Evolutionary conservation across 2,888 invertebrate genomes (phyloP).

Genomic region (Coelinius sp.): DNA sequence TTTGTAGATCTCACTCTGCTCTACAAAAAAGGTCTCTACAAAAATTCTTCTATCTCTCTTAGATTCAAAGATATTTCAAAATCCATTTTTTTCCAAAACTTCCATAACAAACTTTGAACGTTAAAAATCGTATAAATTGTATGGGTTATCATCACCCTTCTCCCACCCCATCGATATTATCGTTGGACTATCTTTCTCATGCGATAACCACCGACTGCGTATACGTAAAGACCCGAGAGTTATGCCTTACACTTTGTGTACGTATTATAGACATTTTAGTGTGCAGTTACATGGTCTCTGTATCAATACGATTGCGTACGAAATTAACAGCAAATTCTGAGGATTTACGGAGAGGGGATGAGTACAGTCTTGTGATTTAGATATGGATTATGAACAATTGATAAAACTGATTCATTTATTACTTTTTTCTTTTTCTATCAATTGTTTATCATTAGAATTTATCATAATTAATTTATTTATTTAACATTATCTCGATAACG

Average conservation of each 20-base stretch:
- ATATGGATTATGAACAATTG: neutral
- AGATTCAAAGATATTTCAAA: too few species aligned
- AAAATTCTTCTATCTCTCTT: too few species aligned
- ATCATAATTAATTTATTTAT: neutral
- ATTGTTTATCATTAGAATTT: neutral
- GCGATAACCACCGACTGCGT: neutral
- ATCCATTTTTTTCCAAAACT: too few species aligned
- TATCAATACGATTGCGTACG: neutral
- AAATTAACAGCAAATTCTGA: conserved; percentile 1
- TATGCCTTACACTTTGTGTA: neutral
- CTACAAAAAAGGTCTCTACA: too few species aligned
- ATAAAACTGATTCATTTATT: neutral
- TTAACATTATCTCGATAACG: too few species aligned
- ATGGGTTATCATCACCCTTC: conserved; percentile 28
- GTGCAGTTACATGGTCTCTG: neutral
- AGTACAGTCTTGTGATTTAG: neutral
- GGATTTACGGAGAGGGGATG: conserved; percentile 8
- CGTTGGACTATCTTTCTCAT: conserved; percentile 14
- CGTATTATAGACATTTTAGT: neutral
- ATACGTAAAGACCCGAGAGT: conserved; percentile 8
- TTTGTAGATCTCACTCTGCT: too few species aligned
- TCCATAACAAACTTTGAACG: neutral
- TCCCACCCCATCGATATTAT: neutral
- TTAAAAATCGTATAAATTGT: conserved; percentile 20
- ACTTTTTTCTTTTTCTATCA: neutral